Conservation (phyloP, 2,113 vertebrate genomes). For the Laticauda colubrina region DNA sequence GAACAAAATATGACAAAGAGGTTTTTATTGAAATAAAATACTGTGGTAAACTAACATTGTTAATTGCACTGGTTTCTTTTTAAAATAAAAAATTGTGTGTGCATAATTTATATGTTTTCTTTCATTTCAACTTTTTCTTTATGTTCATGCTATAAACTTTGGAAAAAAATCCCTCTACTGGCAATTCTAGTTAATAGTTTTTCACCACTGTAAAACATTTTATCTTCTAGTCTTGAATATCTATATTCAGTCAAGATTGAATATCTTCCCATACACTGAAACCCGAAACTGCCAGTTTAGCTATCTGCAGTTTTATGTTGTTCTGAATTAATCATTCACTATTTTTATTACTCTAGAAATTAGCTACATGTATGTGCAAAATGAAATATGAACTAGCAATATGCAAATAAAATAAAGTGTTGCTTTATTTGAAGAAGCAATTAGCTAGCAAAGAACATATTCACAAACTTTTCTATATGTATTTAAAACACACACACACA, state of each 20-base stretch:
- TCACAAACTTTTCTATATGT: neutral
- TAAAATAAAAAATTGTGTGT: constrained; percentile 54
- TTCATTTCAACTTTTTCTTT: constrained; percentile 21
- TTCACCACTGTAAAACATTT: neutral
- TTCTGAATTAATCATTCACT: neutral
- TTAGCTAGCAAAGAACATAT: neutral
- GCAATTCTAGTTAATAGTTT: constrained; percentile 29
- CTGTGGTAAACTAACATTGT: constrained; percentile 49
- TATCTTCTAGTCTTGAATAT: neutral
- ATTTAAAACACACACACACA: neutral
- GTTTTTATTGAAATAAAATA: constrained; percentile 41
- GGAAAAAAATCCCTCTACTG: constrained; percentile 78
- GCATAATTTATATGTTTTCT: constrained; percentile 46
- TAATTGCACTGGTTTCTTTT: constrained; percentile 55
- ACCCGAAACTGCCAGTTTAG: neutral
- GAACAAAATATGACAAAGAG: constrained; percentile 50
- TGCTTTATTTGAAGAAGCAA: neutral
- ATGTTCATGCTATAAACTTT: constrained; percentile 32
- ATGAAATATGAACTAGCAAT: neutral
- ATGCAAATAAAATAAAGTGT: neutral
- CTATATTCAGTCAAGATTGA: neutral
- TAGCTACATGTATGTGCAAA: neutral
- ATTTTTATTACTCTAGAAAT: neutral
- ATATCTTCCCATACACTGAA: neutral
- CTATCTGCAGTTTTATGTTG: neutral